These are phyloP conservation scores for Rutpela maculata DNA, from an alignment of 2,888 invertebrate genomes.

Conservation along the genomic window DNA sequence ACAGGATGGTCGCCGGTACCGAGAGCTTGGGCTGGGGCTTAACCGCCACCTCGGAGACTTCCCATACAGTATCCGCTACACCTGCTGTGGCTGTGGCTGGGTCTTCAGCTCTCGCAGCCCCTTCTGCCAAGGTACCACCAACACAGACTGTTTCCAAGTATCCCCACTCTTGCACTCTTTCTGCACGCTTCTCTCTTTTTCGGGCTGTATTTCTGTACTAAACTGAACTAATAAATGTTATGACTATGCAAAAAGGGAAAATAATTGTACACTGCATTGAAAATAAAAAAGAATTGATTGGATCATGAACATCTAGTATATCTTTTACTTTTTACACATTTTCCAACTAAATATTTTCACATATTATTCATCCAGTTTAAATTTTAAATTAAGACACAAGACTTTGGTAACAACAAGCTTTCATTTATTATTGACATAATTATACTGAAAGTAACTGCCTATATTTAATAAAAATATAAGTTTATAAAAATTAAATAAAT, in stretches of 20 bases:
- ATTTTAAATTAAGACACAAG: too few relatives aligned
- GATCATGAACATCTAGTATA: background rate
- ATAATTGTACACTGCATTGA: background rate
- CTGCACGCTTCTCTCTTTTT: slow-evolving; percentile 19
- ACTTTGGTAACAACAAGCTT: too few relatives aligned
- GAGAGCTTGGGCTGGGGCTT: slow-evolving; percentile 84
- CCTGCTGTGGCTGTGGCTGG: slow-evolving; percentile 48
- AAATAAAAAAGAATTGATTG: background rate
- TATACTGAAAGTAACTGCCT: too few relatives aligned
- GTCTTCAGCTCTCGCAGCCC: slow-evolving; percentile 49
- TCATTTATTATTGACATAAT: too few relatives aligned
- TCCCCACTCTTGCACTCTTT: slow-evolving; percentile 31
- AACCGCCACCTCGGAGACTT: slow-evolving; percentile 72
- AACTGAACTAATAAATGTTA: background rate
- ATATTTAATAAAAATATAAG: too few relatives aligned
- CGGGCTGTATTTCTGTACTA: slow-evolving; percentile 1
- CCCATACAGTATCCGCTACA: slow-evolving; percentile 44
- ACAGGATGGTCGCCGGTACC: slow-evolving; percentile 86
- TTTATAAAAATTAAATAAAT: too few relatives aligned
- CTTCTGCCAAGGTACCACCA: slow-evolving; percentile 61
- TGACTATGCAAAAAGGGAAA: slow-evolving; percentile 20
- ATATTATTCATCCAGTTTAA: too few relatives aligned
- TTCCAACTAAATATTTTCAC: too few relatives aligned
- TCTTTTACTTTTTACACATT: background rate
- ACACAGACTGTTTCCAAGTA: slow-evolving; percentile 40